phyloP scores from a whole-genome alignment of 2,888 invertebrate genomes.

The Lepetodrilus schrolli region DNA sequence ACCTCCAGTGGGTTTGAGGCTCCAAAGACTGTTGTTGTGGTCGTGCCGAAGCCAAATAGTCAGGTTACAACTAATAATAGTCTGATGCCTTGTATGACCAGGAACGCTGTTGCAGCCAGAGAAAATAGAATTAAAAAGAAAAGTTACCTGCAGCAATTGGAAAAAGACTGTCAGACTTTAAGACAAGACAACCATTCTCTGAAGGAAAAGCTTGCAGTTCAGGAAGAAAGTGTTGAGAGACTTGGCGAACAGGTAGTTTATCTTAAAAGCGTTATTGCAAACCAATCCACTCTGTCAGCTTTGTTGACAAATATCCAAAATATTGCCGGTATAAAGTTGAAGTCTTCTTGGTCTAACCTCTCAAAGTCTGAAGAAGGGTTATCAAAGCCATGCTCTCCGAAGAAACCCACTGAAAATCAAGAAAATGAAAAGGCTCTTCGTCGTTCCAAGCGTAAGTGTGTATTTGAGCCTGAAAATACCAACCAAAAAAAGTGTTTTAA shows the following conservation, averaged over 20 bases:
- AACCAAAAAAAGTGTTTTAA: background rate
- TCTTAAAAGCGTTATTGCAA: constrained; percentile 53
- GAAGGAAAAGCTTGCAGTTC: constrained; percentile 25
- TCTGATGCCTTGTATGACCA: constrained; percentile 43
- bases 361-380: background rate
- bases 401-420: background rate
- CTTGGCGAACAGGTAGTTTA: constrained; percentile 49
- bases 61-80: too few relatives aligned
- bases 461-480: background rate
- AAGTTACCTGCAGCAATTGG: constrained; percentile 40
- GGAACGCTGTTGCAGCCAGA: constrained; percentile 48
- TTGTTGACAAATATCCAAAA: constrained; percentile 46
- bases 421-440: background rate
- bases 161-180: constrained; percentile 33
- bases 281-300: constrained; percentile 50
- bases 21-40: background rate
- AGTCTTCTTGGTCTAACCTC: constrained; percentile 36
- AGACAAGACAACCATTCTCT: constrained; percentile 37
- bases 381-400: background rate
- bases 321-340: constrained; percentile 49
- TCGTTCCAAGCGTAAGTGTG: background rate
- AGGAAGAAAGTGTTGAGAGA: background rate
- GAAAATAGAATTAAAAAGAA: constrained; percentile 51
- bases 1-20: background rate
- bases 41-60: background rate